Percentiles rank a stretch among this genome's conserved stretches.
These are phyloP conservation scores for Tychaedon coryphoeus DNA, from an alignment of 2,113 vertebrate species.

Conservation along the genomic window DNA sequence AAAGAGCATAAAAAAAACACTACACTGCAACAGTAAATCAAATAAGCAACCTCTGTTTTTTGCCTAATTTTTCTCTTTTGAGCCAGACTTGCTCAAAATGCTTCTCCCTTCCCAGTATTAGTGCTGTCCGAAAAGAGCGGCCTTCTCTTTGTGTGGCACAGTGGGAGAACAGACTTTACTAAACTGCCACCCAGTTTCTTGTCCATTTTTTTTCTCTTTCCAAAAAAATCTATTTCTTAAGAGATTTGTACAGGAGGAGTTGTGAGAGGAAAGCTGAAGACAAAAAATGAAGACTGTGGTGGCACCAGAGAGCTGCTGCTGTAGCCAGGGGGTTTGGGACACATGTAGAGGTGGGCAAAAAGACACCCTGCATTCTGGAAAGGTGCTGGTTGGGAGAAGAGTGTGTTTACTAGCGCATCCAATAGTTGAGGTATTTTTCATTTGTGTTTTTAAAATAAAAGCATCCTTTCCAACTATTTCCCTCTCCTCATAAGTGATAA, in stretches of 20 bases:
- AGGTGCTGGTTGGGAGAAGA: background rate
- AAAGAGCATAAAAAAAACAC: background rate
- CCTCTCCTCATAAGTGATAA: constrained; percentile 58
- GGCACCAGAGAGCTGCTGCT: background rate
- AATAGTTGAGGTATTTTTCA: constrained; percentile 10
- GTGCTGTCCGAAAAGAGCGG: background rate
- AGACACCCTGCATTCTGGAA: background rate
- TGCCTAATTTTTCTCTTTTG: background rate
- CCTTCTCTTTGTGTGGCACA: background rate
- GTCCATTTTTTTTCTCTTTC: background rate
- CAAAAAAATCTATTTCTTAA: background rate
- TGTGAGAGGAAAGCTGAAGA: background rate
- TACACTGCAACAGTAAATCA: background rate
- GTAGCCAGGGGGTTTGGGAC: background rate
- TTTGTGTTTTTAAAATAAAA: constrained; percentile 60
- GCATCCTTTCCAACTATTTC: constrained; percentile 59
- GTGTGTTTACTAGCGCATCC: background rate
- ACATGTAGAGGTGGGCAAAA: background rate
- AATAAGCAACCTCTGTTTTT: background rate
- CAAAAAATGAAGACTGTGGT: background rate
- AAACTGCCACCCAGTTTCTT: background rate
- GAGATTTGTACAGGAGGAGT: background rate
- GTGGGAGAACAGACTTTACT: background rate
- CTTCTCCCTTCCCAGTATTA: background rate
- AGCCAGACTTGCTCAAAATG: background rate